phyloP scores from a whole-genome alignment of 2,888 invertebrate genomes.

The Pollenia griseotomentosa region DNA sequence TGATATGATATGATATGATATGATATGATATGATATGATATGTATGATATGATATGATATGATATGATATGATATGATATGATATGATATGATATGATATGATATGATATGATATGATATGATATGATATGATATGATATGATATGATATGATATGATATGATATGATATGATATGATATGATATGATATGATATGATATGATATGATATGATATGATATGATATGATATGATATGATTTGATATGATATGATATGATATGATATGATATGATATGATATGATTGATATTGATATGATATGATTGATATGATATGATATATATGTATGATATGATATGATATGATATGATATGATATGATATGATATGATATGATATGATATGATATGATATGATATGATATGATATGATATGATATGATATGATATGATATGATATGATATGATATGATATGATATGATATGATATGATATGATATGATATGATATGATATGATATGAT shows the following conservation, averaged over 20 bases:
- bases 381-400: conserved; percentile 12
- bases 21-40: conserved; percentile 10
- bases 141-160: conserved; percentile 3
- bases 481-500: conserved; percentile 12
- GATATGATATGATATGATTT: no score
- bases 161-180: not conserved
- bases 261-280: no score
- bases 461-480: conserved; percentile 12
- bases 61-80: conserved; percentile 14
- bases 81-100: conserved; percentile 6
- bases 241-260: no score
- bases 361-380: conserved; percentile 12
- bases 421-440: conserved; percentile 12
- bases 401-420: conserved; percentile 12
- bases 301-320: no score
- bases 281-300: no score
- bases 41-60: no score
- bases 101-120: conserved; percentile 24
- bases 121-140: conserved; percentile 26
- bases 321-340: conserved; percentile 5
- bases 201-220: no score
- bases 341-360: conserved; percentile 12
- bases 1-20: conserved; percentile 14
- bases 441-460: conserved; percentile 12
- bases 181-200: no score